A percentile compares a stretch with the other conserved stretches of the same genome.
These are phyloP conservation scores for Nothobranchius kuhntae DNA, from an alignment of 2,113 vertebrate genomes.

Conservation along the genomic window DNA sequence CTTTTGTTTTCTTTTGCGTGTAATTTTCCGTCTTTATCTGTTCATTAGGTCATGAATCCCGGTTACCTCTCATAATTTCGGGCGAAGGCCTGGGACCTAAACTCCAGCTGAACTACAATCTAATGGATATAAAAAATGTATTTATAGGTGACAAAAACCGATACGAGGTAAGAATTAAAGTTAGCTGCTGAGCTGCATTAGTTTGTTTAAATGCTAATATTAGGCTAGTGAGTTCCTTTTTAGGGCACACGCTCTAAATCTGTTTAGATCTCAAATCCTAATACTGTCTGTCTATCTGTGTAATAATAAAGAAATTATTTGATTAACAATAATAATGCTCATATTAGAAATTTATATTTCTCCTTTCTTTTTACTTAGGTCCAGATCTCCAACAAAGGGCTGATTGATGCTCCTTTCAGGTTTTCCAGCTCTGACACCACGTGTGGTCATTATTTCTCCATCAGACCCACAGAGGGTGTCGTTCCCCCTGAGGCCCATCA, in stretches of 20 bases:
- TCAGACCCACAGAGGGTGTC: slow-evolving; percentile 81
- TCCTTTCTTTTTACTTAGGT: slow-evolving; percentile 67
- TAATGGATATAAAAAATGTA: slow-evolving; percentile 80
- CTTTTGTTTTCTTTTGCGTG: neutral
- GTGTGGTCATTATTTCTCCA: slow-evolving; percentile 81
- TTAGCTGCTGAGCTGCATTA: neutral
- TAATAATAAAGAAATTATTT: no score
- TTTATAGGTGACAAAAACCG: slow-evolving; percentile 74
- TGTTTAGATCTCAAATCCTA: no score
- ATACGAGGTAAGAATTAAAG: slow-evolving; percentile 79
- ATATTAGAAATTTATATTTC: neutral
- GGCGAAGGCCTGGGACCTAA: slow-evolving; percentile 85
- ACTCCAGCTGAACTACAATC: slow-evolving; percentile 76
- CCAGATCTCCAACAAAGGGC: slow-evolving; percentile 82
- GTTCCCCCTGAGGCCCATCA: slow-evolving; percentile 75
- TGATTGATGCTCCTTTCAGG: slow-evolving; percentile 81
- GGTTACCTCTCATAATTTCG: slow-evolving; percentile 81
- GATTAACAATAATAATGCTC: no score
- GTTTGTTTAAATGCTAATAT: neutral
- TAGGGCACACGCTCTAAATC: no score
- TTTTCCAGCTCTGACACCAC: slow-evolving; percentile 70
- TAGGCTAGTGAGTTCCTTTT: no score
- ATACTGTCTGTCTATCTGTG: no score
- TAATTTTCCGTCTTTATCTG: slow-evolving; percentile 11
- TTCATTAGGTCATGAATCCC: slow-evolving; percentile 79